Conservation (phyloP, 64 coral and sea anemone species). For the Acropora tenuis region DNA sequence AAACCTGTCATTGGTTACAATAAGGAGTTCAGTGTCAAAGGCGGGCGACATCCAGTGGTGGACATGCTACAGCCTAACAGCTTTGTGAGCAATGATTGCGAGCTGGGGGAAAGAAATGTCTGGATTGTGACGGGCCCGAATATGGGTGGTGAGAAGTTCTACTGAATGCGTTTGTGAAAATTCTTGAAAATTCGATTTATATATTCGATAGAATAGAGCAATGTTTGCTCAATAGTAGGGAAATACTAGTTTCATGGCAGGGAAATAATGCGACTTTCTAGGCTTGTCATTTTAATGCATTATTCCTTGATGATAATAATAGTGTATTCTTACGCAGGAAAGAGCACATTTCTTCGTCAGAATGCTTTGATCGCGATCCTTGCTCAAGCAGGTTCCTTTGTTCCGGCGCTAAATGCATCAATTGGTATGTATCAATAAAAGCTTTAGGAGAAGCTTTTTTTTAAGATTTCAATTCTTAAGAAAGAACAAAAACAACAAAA, state of each 20-base stretch:
- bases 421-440: slow-evolving; percentile 58
- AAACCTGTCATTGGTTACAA: slow-evolving; percentile 64
- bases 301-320: neutral
- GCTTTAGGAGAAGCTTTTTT: neutral
- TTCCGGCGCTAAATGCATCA: slow-evolving; percentile 70
- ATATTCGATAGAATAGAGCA: neutral
- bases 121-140: slow-evolving; percentile 91
- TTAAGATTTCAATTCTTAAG: too few relatives aligned
- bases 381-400: slow-evolving; percentile 81
- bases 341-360: slow-evolving; percentile 92
- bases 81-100: slow-evolving; percentile 83
- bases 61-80: slow-evolving; percentile 87
- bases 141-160: slow-evolving; percentile 76
- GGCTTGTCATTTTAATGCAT: too few relatives aligned
- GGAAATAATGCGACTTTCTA: too few relatives aligned
- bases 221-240: too few relatives aligned
- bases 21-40: slow-evolving; percentile 65
- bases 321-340: slow-evolving; percentile 42
- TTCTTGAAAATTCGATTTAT: neutral
- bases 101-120: slow-evolving; percentile 72
- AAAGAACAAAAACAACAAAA: too few relatives aligned
- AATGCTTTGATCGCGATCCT: slow-evolving; percentile 85
- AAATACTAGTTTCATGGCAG: too few relatives aligned
- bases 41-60: slow-evolving; percentile 83
- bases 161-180: neutral